Evolutionary conservation across 2,113 vertebrate genomes (phyloP).

Genomic region (Antechinus flavipes): DNA sequence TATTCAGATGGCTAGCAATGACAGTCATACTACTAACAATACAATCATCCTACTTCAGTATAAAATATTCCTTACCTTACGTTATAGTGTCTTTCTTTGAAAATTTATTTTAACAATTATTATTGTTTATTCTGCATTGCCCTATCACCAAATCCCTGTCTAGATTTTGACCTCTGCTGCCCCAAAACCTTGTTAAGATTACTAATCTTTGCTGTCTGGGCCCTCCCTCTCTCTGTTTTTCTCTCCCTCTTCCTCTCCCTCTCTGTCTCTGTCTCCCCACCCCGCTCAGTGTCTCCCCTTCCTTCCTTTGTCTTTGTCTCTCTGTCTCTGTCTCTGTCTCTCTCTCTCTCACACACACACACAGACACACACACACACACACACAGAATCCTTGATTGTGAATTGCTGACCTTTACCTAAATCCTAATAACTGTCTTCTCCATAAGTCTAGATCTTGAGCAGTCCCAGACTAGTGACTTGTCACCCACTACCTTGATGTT

Average conservation of each 20-base stretch:
- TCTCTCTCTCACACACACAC: too few species aligned
- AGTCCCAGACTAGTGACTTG: not conserved
- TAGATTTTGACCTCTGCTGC: constrained; percentile 41
- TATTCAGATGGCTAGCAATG: not conserved
- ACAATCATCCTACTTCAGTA: not conserved
- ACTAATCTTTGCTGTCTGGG: constrained; percentile 9
- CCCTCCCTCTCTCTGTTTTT: not conserved
- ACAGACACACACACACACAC: too few species aligned
- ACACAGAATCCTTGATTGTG: not conserved
- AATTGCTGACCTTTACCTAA: not conserved
- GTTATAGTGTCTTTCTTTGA: not conserved
- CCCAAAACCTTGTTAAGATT: constrained; percentile 1
- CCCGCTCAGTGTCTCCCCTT: too few species aligned
- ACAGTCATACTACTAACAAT: not conserved
- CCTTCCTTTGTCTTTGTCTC: too few species aligned
- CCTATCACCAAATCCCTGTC: constrained; percentile 39
- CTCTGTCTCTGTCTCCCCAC: too few species aligned
- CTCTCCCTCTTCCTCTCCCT: too few species aligned
- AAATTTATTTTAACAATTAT: not conserved
- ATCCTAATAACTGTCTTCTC: not conserved
- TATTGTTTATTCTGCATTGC: not conserved
- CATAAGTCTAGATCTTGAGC: not conserved
- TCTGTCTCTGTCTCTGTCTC: too few species aligned
- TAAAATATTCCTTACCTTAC: not conserved
- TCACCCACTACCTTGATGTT: not conserved